Evolutionary conservation across 1,140 invertebrate genomes (phyloP).

Genomic region (Bemisia tabaci): DNA sequence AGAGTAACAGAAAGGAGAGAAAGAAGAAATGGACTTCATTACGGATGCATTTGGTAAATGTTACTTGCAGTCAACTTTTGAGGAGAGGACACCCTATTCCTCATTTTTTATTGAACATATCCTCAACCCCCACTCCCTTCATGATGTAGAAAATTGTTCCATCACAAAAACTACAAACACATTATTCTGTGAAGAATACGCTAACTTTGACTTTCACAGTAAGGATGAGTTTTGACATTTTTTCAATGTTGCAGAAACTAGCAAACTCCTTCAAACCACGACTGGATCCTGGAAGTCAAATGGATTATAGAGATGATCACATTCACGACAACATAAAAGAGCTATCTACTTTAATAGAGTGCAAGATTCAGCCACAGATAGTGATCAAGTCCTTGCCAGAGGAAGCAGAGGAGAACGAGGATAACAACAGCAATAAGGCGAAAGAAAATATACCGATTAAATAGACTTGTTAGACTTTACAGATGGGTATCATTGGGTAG

Average conservation of each 20-base stretch:
- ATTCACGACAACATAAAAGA: conserved; percentile 18
- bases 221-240: no score
- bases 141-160: no score
- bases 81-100: no score
- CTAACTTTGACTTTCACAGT: no score
- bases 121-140: no score
- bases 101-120: no score
- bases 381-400: not conserved
- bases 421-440: not conserved
- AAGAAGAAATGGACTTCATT: no score
- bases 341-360: conserved; percentile 18
- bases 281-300: conserved; percentile 11
- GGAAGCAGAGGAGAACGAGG: not conserved
- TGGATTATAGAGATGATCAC: conserved; percentile 10
- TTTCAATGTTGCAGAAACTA: conserved; percentile 21
- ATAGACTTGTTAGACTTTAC: not conserved
- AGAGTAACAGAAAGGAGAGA: no score
- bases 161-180: no score
- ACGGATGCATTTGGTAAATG: no score
- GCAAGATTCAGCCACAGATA: conserved; percentile 7
- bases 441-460: not conserved
- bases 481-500: not conserved
- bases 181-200: no score
- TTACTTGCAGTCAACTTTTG: no score
- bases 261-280: conserved; percentile 16